Base-by-base conservation (phyloP, 2,888 invertebrate species). In the Ceramica pisi region DNA sequence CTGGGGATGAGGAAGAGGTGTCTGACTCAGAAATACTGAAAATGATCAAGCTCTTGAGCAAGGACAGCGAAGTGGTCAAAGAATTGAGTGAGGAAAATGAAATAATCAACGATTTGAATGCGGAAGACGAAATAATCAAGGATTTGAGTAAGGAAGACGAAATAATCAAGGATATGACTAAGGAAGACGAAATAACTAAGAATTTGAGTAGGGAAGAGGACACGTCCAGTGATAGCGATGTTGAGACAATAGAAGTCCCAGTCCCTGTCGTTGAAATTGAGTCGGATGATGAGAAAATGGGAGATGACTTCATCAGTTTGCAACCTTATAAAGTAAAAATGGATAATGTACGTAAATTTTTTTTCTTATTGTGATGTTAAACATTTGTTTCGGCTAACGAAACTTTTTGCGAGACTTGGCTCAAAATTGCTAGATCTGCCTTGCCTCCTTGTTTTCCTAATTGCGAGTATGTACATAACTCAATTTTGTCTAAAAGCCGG, bases 251-350 rank as follows among this genome's bases (percentile, higher is more conserved):
- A 14, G 80, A 66, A 57, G 35, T 51, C 12, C 35, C 62, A 0
- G 5, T 23, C 16, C 65, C 76, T 10, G 3, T 66, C 0, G n/a
- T 79, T 1, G 74, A 76, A 79, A 64, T 79, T 12, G 12, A 7
- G 5, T 73, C 80, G 5, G 66, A 79, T 51, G 80, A 80, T 35
- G 80, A 76, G 35, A 57, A 35, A 48, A n/a, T 23, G n/a, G 62
- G 46, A 16, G 74, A 76, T 26, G 56, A 73, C n/a, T 66, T 59
- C 6, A 44, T 79, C 16, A 79, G 61, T 62, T 62, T 79, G 35
- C 53, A 51, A 19, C 12, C 80, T 21, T 60, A 78, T 64, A 0
- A 19, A 2, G 71, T 70, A 16, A 46, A 41, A 46, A n/a, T n/a
- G 10, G 44, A 56, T 26, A 41, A 14, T 19, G 50, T 61, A 78